Evolutionary conservation across 1,140 invertebrate genomes (phyloP), one percentile per base, ranked within the genome.

Genomic region (Nasonia vitripennis): DNA sequence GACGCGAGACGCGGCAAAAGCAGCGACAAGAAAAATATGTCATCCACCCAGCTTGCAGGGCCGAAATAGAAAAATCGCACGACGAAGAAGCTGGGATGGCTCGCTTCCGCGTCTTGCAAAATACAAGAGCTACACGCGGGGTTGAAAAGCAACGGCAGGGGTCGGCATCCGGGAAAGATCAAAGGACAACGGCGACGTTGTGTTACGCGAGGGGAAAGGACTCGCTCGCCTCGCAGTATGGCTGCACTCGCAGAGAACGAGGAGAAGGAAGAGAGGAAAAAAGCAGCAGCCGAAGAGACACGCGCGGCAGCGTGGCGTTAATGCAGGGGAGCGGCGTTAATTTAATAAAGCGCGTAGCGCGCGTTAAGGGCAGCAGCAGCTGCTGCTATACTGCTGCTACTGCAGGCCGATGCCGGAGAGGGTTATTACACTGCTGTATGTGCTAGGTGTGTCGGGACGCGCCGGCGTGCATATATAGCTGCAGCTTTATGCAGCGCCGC

Each of bases 291-390:
- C 27, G 9, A 1, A 1, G 10, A 75, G 34, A 77, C 14, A 67
- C 11, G 5, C 31, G 73, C 55, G 6, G 55, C 55, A n/a, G 23
- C 20, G 82, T 37, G 12, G 41, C 55, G 37, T 70, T 48, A 78
- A 78, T 70, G 74, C 45, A 82, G 74, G 74, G 51, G n/a, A 83
- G 27, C 78, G 79, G 73, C 73, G 70, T 82, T 86, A 86, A 86
- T 86, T 82, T 86, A 86, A 86, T 86, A 83, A 86, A 86, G 79
- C 84, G 79, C 78, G 27, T 78, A 81, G 81, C 31, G 80, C 67
- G 78, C 78, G 34, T 37, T 27, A 74, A 70, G 75, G 83, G 45
- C 74, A 75, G 74, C 51, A 17, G 74, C 55, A 3, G 55, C 55
- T 5, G 55, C 55, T 62, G 55, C 17, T 62, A 27, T 27, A 27